Base-by-base conservation (phyloP, 2,113 vertebrate species). In the Eptesicus fuscus region DNA sequence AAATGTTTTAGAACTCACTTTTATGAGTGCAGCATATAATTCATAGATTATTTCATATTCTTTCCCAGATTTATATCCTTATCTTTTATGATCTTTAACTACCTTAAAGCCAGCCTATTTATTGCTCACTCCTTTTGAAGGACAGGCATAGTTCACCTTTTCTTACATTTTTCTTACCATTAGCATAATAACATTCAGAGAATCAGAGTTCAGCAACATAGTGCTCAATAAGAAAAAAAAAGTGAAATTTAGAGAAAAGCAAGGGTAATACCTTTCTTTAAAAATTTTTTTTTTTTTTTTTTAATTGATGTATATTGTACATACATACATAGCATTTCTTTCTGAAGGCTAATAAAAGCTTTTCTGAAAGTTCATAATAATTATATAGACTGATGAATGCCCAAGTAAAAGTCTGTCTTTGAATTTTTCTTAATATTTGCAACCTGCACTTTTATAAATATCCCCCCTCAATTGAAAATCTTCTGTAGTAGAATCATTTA, bases 361-460 rank as follows among this genome's bases (percentile, higher is more conserved):
- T 78, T 85, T 70, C 17, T 80, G 16, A 85, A 92, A 93, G 49
- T 89, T 82, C 23, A 5, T 83, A 37, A 56, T 89, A 86, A 69
- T 73, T 53, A 90, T 67, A 32, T 63, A 44, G 78, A 10, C 18
- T 69, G 32, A 76, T 40, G 2, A 88, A 83, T 53, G 4, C 16
- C 56, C 84, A 40, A 71, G 25, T 51, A 82, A 95, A 96, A 77
- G 63, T 32, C 37, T 71, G 1, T 56, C 20, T 74, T 86, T 74
- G n/a, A 0, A 5, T 69, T 84, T 90, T 91, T 93, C 32, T 84
- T 77, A 35, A 28, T 84, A 12, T 35, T n/a, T 78, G 7, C 61
- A 95, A 28, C 30, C 13, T 70, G 51, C 51, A 89, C 30, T 28
- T 47, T 86, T 95, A 25, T 59, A 94, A 96, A 87, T 90, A 51